Evolutionary conservation across 1,140 invertebrate genomes (phyloP), one percentile per base, ranked within the genome.

Genomic region (Drepana arcuata): DNA sequence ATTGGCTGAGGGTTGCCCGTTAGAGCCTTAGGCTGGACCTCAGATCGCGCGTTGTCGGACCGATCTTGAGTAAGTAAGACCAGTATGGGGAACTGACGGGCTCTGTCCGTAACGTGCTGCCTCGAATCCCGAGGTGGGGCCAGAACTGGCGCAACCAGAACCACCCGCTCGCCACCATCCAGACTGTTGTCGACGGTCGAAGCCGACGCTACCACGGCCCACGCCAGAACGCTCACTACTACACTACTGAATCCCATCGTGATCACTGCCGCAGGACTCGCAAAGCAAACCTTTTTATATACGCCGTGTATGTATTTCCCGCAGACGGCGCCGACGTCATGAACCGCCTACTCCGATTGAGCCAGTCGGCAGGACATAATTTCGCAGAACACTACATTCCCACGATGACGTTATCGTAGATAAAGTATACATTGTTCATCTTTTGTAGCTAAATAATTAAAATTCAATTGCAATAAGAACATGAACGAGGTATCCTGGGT

Each of bases 11-110:
- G 60, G 34, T 67, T 63, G n/a, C 59, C 44, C 24, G 51, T 48
- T 16, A 81, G 34, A 14, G 73, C 66, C 34, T 75, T 81, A 1
- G 70, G 48, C 37, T 68, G 55, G 1, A 58, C 61, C 31, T 78
- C 66, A 3, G 23, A 35, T 0, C 54, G 49, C 1, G 12, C 21
- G 11, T 54, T 54, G 6, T 45, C 45, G 1, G 49, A 33, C 7
- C 28, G 43, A 31, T 70, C 60, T 18, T 60, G 73, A 13, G 74
- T 56, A 3, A 75, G 51, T 10, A 81, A 55, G 30, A 81, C 65
- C 38, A 81, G 39, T n/a, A 81, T 69, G 1, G 77, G 77, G 41
- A 79, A 81, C 46, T 81, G 77, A 6, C 77, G 37, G 25, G 77
- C 48, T 6, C 77, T 41, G 27, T 71, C 69, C 2, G 64, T 68